Percentiles rank a stretch among this genome's conserved stretches.
phyloP scores from a whole-genome alignment of 2,888 invertebrate genomes.

The Ephialtes manifestator region DNA sequence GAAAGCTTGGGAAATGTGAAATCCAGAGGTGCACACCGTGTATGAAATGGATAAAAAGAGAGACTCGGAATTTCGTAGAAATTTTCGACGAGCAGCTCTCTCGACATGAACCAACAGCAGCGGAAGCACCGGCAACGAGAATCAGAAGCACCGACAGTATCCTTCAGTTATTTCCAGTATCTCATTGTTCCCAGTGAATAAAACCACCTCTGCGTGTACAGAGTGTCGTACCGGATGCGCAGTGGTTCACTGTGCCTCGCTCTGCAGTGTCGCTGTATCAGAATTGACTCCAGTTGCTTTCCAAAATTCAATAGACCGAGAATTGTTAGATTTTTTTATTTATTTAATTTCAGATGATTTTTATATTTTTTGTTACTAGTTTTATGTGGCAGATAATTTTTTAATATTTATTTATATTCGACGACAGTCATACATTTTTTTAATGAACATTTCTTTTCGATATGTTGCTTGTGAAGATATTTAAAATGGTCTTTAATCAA shows the following conservation, averaged over 20 bases:
- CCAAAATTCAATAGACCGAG: neutral
- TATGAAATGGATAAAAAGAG: slow-evolving; percentile 7
- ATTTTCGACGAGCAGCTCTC: slow-evolving; percentile 16
- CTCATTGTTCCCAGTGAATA: slow-evolving; percentile 45
- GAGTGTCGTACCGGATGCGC: slow-evolving; percentile 17
- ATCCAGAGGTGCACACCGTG: neutral
- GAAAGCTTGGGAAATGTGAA: slow-evolving; percentile 5
- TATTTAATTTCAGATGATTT: neutral
- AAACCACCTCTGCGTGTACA: slow-evolving; percentile 27
- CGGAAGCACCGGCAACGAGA: slow-evolving; percentile 8
- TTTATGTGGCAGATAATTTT: no score
- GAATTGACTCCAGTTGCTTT: slow-evolving; percentile 10
- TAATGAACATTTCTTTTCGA: no score
- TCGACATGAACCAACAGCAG: slow-evolving; percentile 9
- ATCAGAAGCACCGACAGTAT: slow-evolving; percentile 32
- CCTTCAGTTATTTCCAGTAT: slow-evolving; percentile 40
- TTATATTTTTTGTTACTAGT: neutral
- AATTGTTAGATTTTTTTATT: neutral
- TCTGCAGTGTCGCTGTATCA: neutral
- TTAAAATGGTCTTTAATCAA: no score
- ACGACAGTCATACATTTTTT: no score
- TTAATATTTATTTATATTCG: no score
- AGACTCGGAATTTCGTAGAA: slow-evolving; percentile 30
- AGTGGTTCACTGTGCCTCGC: neutral
- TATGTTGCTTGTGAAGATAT: no score